Conservation (phyloP, 2,888 invertebrate species). For the Heliconius cydno region DNA sequence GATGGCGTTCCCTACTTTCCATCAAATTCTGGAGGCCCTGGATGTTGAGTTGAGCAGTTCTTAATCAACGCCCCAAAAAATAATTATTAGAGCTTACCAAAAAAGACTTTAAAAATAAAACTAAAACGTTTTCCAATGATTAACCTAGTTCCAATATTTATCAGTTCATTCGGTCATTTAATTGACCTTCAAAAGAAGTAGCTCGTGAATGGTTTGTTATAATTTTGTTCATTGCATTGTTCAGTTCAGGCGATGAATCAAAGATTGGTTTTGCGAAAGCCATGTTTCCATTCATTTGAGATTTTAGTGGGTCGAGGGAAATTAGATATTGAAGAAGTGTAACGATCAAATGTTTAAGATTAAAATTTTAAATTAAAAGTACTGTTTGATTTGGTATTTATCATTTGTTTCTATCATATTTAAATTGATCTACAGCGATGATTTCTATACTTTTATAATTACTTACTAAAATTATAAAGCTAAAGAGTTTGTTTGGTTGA, state of each 20-base stretch:
- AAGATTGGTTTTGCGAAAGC: conserved; percentile 42
- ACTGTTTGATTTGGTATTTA: background rate
- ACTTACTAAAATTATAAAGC: no score
- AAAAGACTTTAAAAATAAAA: background rate
- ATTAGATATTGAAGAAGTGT: conserved; percentile 32
- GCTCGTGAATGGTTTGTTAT: conserved; percentile 50
- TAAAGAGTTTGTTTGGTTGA: no score
- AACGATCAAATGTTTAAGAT: conserved; percentile 24
- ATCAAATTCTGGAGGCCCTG: no score
- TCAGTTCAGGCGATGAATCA: conserved; percentile 36
- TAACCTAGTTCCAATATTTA: conserved; percentile 25
- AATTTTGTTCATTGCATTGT: conserved; percentile 42
- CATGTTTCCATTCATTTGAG: conserved; percentile 39
- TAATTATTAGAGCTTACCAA: no score
- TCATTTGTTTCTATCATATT: background rate
- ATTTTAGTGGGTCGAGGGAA: conserved; percentile 33
- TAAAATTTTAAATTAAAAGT: conserved; percentile 13
- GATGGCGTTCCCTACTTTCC: background rate
- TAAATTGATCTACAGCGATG: background rate
- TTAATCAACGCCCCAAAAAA: no score
- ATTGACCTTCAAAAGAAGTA: conserved; percentile 65
- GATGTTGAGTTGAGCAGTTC: no score
- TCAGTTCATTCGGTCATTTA: conserved; percentile 47
- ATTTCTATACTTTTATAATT: background rate
- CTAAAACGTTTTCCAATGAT: background rate